Evolutionary conservation across 2,113 vertebrate species (phyloP), one percentile per base, ranked within the genome.

Genomic region (Syrmaticus mikado): DNA sequence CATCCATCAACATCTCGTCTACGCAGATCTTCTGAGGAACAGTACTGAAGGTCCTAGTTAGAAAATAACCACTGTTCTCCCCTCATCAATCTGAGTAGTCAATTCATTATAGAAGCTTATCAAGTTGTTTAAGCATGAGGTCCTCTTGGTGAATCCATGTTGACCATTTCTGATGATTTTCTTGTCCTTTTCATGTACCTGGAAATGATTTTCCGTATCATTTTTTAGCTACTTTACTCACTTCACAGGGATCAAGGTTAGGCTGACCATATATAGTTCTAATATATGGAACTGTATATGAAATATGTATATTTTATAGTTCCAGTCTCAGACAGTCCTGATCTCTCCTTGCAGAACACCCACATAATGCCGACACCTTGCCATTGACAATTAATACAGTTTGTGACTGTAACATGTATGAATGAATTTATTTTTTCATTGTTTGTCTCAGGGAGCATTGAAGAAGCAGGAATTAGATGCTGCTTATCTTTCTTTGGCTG

Each of bases 11-110:
- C 46, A 80, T 5, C 18, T 57, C 34, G 40, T 61, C 16, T 61
- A 45, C 27, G 11, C 41, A 41, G 13, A 40, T 62, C 36, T 62
- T 27, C 25, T 40, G 36, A 40, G 9, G 53, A 13, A 65, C 4
- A 36, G 5, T 17, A 18, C 50, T 32, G 65, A 45, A 81, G 73
- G 32, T 5, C 24, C 24, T 48, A 34, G 34, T 18, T 27, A 24
- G 17, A 15, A 6, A 60, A 61, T 62, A 30, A 1, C 10, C 1
- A 2, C 48, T 10, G 13, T 10, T 45, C 2, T 61, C 18, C 28
- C 20, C 4, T 13, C 45, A 24, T n/a, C 28, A 83, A 14, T 46
- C 13, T 48, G 50, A 20, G 21, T 27, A 76, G 25, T 62, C 16
- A 62, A 27, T 40, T 62, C 14, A 62, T 62, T 25, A 27, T 18